phyloP scores from a whole-genome alignment of 1,140 invertebrate species.

The Vanessa atalanta region DNA sequence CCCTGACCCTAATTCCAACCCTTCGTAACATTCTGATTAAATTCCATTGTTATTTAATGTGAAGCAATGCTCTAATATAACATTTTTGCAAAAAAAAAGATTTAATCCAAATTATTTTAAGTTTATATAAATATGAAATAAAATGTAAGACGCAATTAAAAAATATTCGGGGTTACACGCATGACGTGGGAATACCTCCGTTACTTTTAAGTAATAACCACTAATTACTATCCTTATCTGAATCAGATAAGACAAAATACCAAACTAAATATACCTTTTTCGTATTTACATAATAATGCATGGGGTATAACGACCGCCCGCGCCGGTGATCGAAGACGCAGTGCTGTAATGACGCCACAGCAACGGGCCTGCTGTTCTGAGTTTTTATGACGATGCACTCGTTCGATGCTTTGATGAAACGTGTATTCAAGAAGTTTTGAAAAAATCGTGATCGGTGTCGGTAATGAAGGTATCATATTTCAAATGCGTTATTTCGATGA shows the following conservation, averaged over 20 bases:
- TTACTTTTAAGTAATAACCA: constrained; percentile 40
- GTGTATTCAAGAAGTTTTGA: constrained; percentile 17
- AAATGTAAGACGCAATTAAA: not conserved
- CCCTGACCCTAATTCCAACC: constrained; percentile 56
- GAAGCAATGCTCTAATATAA: constrained; percentile 58
- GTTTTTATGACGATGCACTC: constrained; percentile 45
- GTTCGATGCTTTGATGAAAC: constrained; percentile 25
- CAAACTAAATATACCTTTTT: constrained; percentile 65
- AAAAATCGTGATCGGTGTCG: constrained; percentile 41
- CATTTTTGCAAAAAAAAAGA: constrained; percentile 3
- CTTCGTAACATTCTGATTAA: constrained; percentile 66
- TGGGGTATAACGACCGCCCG: constrained; percentile 67
- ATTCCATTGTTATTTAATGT: constrained; percentile 67
- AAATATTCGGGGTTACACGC: not conserved
- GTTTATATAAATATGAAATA: too few relatives aligned
- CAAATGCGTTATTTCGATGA: constrained; percentile 36
- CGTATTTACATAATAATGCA: constrained; percentile 77
- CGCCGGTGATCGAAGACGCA: constrained; percentile 37
- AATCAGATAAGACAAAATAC: constrained; percentile 65
- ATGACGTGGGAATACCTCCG: constrained; percentile 64
- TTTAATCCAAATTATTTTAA: too few relatives aligned
- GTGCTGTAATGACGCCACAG: constrained; percentile 56
- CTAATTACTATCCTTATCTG: constrained; percentile 72
- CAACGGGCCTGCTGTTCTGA: constrained; percentile 43
- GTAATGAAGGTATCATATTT: constrained; percentile 41